These are phyloP conservation scores for Drosophila watanabei DNA, from an alignment of 1,140 invertebrate genomes.

Conservation along the genomic window DNA sequence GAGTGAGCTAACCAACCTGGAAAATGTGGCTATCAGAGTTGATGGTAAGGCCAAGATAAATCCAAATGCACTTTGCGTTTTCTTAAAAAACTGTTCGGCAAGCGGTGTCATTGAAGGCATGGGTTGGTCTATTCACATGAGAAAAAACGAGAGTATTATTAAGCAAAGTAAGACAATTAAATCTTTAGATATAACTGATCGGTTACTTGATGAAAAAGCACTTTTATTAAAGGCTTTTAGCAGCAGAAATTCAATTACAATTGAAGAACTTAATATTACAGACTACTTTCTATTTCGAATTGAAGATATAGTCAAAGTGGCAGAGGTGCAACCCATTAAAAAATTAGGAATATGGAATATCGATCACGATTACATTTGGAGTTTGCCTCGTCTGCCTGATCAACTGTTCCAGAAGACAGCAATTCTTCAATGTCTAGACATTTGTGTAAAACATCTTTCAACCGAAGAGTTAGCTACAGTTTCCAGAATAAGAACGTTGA, in stretches of 20 bases:
- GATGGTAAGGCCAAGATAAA: rapidly evolving
- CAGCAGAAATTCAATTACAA: not conserved
- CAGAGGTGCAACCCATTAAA: not conserved
- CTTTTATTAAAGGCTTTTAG: not conserved
- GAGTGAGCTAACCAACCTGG: not conserved
- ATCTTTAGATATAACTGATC: not conserved
- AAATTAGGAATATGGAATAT: not conserved
- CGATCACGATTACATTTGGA: not conserved
- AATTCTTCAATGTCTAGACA: not conserved
- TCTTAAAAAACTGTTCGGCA: not conserved
- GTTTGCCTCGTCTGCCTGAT: not conserved
- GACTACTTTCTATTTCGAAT: rapidly evolving
- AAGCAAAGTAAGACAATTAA: not conserved
- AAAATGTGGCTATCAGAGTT: not conserved
- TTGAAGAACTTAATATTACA: not conserved
- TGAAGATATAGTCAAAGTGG: not conserved
- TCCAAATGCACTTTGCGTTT: not conserved
- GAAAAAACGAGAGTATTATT: not conserved
- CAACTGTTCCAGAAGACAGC: not conserved
- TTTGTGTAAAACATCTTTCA: not conserved
- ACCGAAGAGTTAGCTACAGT: not conserved
- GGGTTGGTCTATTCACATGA: not conserved
- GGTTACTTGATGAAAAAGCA: not conserved
- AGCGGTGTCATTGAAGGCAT: not conserved
- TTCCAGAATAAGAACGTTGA: not conserved